phyloP scores from a whole-genome alignment of 2,113 vertebrate genomes.

The Apeltes quadracus region DNA sequence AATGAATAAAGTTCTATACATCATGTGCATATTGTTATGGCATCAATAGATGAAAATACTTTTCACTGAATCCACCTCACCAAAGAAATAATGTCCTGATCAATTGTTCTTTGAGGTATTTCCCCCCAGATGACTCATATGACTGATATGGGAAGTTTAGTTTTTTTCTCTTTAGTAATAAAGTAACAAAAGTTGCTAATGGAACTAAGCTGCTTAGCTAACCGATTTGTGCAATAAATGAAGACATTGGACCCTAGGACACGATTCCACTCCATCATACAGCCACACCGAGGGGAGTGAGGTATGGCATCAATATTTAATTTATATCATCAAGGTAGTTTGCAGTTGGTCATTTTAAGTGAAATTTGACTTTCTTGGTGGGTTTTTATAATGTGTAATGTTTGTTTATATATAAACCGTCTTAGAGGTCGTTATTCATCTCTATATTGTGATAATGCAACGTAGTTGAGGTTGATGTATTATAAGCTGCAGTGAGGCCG shows the following conservation, averaged over 20 bases:
- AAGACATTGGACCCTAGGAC: not conserved
- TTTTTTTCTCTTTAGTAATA: too few relatives aligned
- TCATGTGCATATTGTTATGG: not conserved
- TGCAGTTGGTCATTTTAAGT: not conserved
- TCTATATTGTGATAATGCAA: not conserved
- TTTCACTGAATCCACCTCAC: too few relatives aligned
- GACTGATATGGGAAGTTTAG: too few relatives aligned
- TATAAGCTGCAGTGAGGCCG: not conserved
- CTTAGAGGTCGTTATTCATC: not conserved
- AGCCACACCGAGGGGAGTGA: not conserved
- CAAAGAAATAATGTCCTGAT: too few relatives aligned
- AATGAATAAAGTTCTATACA: not conserved
- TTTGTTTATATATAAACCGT: not conserved
- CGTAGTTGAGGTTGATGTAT: not conserved
- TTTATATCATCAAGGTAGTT: not conserved
- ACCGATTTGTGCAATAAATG: not conserved
- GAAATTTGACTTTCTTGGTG: not conserved
- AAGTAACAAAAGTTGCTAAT: too few relatives aligned
- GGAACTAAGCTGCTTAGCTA: not conserved
- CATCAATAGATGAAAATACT: not conserved
- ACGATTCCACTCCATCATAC: not conserved
- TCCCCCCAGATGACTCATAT: too few relatives aligned
- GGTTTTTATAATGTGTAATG: not conserved
- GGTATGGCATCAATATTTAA: not conserved
- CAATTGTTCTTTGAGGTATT: too few relatives aligned